These are phyloP conservation scores for Ispidina lecontei DNA, from an alignment of 2,797 vertebrate genomes.

Conservation along the genomic window DNA sequence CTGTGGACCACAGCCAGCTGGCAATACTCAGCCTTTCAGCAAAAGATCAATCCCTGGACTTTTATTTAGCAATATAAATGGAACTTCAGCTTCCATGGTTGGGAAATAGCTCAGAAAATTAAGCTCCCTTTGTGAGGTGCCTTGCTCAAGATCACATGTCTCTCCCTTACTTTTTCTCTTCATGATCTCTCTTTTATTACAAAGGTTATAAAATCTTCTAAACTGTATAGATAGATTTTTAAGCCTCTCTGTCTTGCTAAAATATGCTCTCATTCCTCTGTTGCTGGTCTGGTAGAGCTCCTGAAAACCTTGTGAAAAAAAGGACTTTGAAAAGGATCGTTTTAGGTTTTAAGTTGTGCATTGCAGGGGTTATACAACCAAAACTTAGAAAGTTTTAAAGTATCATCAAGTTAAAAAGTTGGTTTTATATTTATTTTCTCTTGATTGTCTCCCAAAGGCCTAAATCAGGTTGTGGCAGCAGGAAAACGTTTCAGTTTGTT, in stretches of 20 bases:
- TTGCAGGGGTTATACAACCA: not conserved
- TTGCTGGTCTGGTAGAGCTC: not conserved
- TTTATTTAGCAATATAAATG: conserved; percentile 7
- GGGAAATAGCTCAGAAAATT: conserved; percentile 24
- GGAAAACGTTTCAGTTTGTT: not conserved
- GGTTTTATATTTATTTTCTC: not conserved
- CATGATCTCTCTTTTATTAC: not conserved
- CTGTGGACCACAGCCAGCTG: conserved; percentile 21
- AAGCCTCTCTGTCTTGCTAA: not conserved
- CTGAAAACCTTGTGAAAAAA: not conserved
- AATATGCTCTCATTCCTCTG: not conserved
- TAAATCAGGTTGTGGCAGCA: not conserved
- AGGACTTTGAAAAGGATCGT: not conserved
- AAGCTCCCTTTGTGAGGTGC: not conserved
- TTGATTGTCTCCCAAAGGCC: not conserved
- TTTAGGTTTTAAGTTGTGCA: not conserved
- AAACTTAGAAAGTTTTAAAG: not conserved
- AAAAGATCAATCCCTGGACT: conserved; percentile 12
- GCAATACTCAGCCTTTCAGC: conserved; percentile 10
- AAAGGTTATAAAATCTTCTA: not conserved
- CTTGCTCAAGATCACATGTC: not conserved
- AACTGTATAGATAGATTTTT: not conserved
- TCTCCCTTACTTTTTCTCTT: not conserved
- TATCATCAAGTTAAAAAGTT: not conserved
- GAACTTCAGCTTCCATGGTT: not conserved